Conservation (phyloP, 2,888 invertebrate genomes). For the Nomada fucata region DNA sequence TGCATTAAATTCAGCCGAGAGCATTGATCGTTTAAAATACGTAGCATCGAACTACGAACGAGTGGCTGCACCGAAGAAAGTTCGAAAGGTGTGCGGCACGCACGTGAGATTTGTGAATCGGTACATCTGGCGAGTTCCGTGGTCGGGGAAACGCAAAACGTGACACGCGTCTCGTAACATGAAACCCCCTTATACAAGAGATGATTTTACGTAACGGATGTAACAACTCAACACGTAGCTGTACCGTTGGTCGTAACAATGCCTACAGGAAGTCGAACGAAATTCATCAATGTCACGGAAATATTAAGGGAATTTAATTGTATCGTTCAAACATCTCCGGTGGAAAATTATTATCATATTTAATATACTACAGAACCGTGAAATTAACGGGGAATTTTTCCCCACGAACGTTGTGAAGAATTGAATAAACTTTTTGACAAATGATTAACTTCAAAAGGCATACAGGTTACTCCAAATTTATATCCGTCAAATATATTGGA, state of each 20-base stretch:
- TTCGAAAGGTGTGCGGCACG: neutral
- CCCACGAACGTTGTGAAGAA: no score
- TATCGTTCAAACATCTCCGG: neutral
- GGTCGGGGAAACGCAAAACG: slow-evolving; percentile 66
- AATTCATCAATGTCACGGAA: slow-evolving; percentile 6
- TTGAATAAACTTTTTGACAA: no score
- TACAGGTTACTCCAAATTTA: no score
- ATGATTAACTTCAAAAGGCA: neutral
- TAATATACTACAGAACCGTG: neutral
- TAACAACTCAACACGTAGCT: slow-evolving; percentile 73
- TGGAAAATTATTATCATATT: neutral
- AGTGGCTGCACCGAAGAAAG: neutral
- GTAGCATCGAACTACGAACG: no score
- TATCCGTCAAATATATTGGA: no score
- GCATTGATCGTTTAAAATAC: no score
- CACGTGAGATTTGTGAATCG: slow-evolving; percentile 32
- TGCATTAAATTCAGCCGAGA: no score
- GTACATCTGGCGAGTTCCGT: slow-evolving; percentile 67
- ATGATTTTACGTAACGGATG: slow-evolving; percentile 78
- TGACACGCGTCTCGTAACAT: slow-evolving; percentile 75
- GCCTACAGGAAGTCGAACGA: slow-evolving; percentile 69
- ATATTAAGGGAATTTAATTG: neutral
- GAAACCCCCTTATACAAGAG: slow-evolving; percentile 71
- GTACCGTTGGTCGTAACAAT: slow-evolving; percentile 41
- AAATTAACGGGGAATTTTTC: neutral